Base-by-base conservation (phyloP, 2,888 invertebrate genomes). In the Hesperia comma region DNA sequence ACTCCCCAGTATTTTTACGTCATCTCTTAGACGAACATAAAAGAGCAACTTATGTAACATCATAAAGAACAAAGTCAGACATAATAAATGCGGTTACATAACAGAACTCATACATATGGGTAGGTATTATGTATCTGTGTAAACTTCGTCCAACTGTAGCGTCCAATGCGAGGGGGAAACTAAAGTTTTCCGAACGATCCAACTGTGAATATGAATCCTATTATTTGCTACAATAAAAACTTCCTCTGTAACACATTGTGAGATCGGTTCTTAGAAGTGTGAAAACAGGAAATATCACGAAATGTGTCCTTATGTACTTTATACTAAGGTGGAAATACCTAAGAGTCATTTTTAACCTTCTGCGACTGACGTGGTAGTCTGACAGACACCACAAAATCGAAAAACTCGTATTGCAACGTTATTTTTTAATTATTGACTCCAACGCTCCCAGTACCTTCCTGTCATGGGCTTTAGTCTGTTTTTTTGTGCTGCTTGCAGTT, bases 211-310 rank as follows among this genome's bases (percentile, higher is more conserved):
- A 86, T 85, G 84, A 87, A 85, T 85, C 79, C 82, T 82, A 86
- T 85, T 85, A 85, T 85, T 87, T 84, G 83, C 79, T 79, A 74
- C 79, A 86, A 85, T 87, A 86, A 86, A 87, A 87, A 83, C 74
- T 84, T 82, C 75, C 75, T 76, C 74, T 68, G 71, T 72, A 76
- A 80, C 77, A 78, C 77, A 74, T 76, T 70, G 74, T 64, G 40
- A 14, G 58, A 19, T 12, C 32, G 14, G 40, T 58, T 51, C 41
- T 40, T 58, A 33, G 40, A 63, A 40, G 26, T 58, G 51, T 57
- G 21, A 21, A 49, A 19, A 43, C n/a, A 56, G 43, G n/a, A 63
- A 41, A 53, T n/a, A 40, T 26, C 33, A 46, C 14, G 17, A 55
- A 63, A 43, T 55, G 21, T 55, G 43, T 54, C 40, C 19, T 49